phyloP scores from a whole-genome alignment of 2,888 invertebrate genomes.

The Parapristionchus giblindavisi region DNA sequence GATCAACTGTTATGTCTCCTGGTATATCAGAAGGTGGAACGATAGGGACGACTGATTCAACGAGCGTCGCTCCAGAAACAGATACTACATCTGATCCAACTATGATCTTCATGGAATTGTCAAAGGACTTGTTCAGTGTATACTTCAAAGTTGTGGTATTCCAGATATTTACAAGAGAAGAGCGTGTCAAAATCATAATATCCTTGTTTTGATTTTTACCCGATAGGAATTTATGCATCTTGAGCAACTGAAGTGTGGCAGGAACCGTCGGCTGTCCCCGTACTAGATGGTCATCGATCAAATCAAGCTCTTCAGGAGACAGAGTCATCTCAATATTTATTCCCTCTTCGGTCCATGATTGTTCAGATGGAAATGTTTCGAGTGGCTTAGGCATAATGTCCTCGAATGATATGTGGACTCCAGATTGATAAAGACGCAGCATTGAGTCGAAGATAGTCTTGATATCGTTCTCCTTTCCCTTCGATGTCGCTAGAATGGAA shows the following conservation, averaged over 20 bases:
- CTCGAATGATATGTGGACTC: slow-evolving; percentile 13
- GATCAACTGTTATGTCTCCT: no score
- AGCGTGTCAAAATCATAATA: neutral
- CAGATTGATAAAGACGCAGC: slow-evolving; percentile 47
- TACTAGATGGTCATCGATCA: slow-evolving; percentile 49
- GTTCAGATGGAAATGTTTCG: slow-evolving; percentile 12
- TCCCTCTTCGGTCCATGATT: no score
- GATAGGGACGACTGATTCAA: no score
- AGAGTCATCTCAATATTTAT: neutral
- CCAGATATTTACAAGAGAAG: neutral
- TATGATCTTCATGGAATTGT: neutral
- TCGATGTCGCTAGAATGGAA: slow-evolving; percentile 46
- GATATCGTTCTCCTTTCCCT: slow-evolving; percentile 51
- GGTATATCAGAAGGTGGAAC: no score
- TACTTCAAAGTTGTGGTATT: neutral
- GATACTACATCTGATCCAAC: neutral
- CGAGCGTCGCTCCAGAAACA: neutral
- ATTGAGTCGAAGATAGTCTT: slow-evolving; percentile 46
- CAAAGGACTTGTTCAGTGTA: neutral
- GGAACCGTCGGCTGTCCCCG: slow-evolving; percentile 51
- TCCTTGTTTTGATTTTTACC: neutral
- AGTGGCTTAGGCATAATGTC: neutral
- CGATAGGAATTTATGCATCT: slow-evolving; percentile 34
- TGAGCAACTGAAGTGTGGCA: slow-evolving; percentile 52
- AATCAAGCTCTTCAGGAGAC: neutral